Percentiles rank a stretch among this genome's conserved stretches.
These are phyloP conservation scores for Mellivora capensis DNA, from an alignment of 2,113 vertebrate genomes.

Conservation along the genomic window DNA sequence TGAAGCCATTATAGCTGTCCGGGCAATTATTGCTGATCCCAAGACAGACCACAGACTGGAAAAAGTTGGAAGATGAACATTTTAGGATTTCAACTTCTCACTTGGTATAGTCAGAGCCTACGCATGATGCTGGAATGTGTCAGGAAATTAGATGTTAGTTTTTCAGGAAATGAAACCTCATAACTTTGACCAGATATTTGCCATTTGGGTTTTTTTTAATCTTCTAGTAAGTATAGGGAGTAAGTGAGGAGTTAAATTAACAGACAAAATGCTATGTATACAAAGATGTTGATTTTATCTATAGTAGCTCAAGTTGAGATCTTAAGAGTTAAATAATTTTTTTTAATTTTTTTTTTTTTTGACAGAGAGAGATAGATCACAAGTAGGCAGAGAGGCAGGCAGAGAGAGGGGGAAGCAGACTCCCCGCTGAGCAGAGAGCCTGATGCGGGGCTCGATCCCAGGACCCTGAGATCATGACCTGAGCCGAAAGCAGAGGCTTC, in stretches of 20 bases:
- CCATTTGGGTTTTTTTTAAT: neutral
- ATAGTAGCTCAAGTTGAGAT: neutral
- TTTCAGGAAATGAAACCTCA: constrained; percentile 54
- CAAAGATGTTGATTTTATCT: constrained; percentile 3
- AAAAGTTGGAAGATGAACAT: constrained; percentile 91
- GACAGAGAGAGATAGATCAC: too few relatives aligned
- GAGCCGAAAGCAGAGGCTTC: too few relatives aligned
- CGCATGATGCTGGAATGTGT: constrained; percentile 18
- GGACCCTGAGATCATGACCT: too few relatives aligned
- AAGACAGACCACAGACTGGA: constrained; percentile 93
- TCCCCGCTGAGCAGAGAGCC: too few relatives aligned
- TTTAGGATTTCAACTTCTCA: neutral
- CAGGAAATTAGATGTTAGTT: constrained; percentile 45
- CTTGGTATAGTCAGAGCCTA: constrained; percentile 16
- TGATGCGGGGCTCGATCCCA: too few relatives aligned
- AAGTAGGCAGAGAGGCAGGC: too few relatives aligned
- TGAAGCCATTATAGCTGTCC: constrained; percentile 92
- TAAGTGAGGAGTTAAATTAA: neutral
- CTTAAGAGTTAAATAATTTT: neutral
- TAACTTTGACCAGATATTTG: constrained; percentile 57
- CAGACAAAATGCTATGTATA: neutral
- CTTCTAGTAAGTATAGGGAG: constrained; percentile 52
- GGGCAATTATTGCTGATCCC: constrained; percentile 94
- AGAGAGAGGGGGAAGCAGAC: too few relatives aligned
- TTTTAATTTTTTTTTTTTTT: too few relatives aligned